Evolutionary conservation across 2,888 invertebrate genomes (phyloP).

Genomic region (Thymelicus lineola): DNA sequence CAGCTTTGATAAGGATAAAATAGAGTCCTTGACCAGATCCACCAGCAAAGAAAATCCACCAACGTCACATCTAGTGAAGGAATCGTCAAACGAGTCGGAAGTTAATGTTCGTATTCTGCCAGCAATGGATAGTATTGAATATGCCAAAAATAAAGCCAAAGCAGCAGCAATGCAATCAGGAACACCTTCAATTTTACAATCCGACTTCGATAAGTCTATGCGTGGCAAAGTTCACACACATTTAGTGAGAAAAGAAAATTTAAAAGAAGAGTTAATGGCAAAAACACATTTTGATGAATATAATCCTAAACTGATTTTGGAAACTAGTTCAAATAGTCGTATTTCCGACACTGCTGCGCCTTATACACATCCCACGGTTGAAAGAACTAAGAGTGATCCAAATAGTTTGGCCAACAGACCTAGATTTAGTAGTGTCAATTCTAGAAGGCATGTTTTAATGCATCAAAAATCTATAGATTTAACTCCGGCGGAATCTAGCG

Average conservation of each 20-base stretch:
- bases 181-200: conserved; percentile 83
- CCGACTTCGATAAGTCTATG: conserved; percentile 86
- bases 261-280: conserved; percentile 87
- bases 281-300: conserved; percentile 89
- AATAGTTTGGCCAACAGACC: conserved; percentile 91
- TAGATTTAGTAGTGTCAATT: conserved; percentile 89
- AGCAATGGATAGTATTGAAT: conserved; percentile 83
- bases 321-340: conserved; percentile 82
- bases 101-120: conserved; percentile 78
- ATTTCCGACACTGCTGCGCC: conserved; percentile 80
- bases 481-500: conserved; percentile 93
- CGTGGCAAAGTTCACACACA: conserved; percentile 73
- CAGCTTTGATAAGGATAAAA: conserved; percentile 91
- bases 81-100: conserved; percentile 82
- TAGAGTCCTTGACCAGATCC: conserved; percentile 88
- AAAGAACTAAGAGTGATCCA: conserved; percentile 94
- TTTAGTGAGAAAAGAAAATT: conserved; percentile 80
- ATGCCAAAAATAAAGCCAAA: conserved; percentile 84
- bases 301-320: conserved; percentile 87
- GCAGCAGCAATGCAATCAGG: conserved; percentile 70
- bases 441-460: conserved; percentile 91
- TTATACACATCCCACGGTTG: conserved; percentile 90
- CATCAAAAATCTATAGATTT: conserved; percentile 94
- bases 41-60: conserved; percentile 70
- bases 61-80: conserved; percentile 72